Base-by-base conservation (phyloP, 2,113 vertebrate species). In the Scopus umbretta region DNA sequence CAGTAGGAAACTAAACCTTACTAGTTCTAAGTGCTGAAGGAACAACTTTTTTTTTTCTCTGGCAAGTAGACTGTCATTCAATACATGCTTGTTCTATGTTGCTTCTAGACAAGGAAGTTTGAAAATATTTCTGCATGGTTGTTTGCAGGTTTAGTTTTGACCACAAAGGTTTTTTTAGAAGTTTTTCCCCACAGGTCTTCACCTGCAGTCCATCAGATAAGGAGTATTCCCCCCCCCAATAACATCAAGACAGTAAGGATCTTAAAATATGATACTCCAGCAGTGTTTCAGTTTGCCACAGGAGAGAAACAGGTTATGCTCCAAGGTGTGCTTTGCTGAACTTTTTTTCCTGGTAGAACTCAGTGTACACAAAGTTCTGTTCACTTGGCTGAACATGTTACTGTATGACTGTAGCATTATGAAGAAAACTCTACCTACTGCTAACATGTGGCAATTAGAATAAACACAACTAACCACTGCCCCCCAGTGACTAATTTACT, bases 401-500 rank as follows among this genome's bases (percentile, higher is more conserved):
- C n/a, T 49, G 22, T 9, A 12, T 4, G 10, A 55, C 29, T 71
- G 63, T 1, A 86, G 68, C 32, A 25, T 40, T 65, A 59, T 3
- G 5, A 66, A 59, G 16, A 67, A 38, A 88, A 80, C 40, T 81
- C 52, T 50, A 59, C 38, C 43, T 16, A 29, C 18, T 50, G 65
- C 40, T 59, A 53, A 63, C 14, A 38, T 14, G 16, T 3, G 43
- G 52, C 65, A 47, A 81, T 22, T 26, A 66, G 29, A 79, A 75
- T 79, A 82, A 79, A 58, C 17, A 67, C 65, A 94, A 67, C 62
- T 85, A 90, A 96, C 74, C 76, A 86, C 87, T 90, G 91, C 93
- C 87, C 90, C 65, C 83, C 86, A 85, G 87, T 91, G 97, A 91
- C 74, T 61, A 42, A 26, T 36, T 66, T 72, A 67, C 66, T 70